These are phyloP conservation scores for Anoplopoma fimbria DNA, from an alignment of 2,113 vertebrate genomes.

Conservation along the genomic window DNA sequence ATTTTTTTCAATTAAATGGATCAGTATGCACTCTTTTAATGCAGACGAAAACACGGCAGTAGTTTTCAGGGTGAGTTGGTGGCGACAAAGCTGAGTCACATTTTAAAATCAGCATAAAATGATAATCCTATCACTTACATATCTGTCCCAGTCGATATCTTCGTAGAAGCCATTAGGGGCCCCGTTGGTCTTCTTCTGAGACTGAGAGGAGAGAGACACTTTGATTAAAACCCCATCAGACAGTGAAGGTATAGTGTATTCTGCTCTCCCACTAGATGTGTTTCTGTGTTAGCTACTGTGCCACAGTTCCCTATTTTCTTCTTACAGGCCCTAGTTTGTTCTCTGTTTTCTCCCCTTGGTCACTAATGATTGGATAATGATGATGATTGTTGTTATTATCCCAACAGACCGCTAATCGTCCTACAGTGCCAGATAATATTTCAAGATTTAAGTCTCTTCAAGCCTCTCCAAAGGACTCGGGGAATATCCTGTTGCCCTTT, in stretches of 20 bases:
- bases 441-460: neutral
- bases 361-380: conserved; percentile 7
- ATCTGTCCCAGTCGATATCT: conserved; percentile 99
- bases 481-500: neutral
- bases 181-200: conserved; percentile 94
- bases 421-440: neutral
- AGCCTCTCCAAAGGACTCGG: neutral
- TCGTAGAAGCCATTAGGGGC: conserved; percentile 96
- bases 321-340: neutral
- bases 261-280: neutral
- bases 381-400: neutral
- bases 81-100: neutral
- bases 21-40: neutral
- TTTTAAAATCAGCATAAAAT: neutral
- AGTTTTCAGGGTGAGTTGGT: too few relatives aligned
- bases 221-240: conserved; percentile 24
- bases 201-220: conserved; percentile 51
- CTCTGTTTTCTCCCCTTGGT: accelerated
- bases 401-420: neutral
- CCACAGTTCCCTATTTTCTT: neutral
- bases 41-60: conserved; percentile 12
- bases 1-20: conserved; percentile 21
- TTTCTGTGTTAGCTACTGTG: neutral
- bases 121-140: conserved; percentile 86
- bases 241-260: neutral